A percentile compares a stretch with the other conserved stretches of the same genome.
These are phyloP conservation scores for Ceraclea dissimilis DNA, from an alignment of 2,888 invertebrate species.

Conservation along the genomic window DNA sequence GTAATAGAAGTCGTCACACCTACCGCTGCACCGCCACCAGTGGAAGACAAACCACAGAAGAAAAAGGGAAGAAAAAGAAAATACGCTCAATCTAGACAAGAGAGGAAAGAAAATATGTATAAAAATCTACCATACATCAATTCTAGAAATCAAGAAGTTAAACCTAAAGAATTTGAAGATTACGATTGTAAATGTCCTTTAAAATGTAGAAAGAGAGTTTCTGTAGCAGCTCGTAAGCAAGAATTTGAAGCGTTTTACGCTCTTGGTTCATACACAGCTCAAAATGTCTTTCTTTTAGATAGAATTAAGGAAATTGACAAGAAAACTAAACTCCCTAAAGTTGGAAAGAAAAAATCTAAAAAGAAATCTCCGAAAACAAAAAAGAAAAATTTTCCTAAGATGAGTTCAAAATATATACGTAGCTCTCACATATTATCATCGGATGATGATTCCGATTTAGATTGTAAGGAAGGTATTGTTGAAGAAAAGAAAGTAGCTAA, in stretches of 20 bases:
- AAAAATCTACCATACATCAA: conserved; percentile 6
- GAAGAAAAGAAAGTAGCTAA: background rate
- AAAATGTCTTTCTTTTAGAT: conserved; percentile 12
- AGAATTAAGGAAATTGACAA: conserved; percentile 9
- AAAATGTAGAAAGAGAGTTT: conserved; percentile 6
- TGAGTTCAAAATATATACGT: background rate
- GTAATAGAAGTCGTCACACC: too few relatives aligned
- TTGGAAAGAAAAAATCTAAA: background rate
- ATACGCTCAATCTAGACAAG: conserved; percentile 5
- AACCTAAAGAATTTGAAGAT: conserved; percentile 10
- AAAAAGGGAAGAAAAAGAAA: conserved; percentile 7
- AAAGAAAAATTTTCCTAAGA: conserved; percentile 1
- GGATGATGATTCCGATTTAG: background rate
- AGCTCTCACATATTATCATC: background rate
- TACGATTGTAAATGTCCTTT: conserved; percentile 6
- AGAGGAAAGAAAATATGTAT: conserved; percentile 9
- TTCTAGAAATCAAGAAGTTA: conserved; percentile 5
- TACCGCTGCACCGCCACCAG: background rate
- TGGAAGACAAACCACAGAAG: background rate
- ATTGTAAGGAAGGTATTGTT: background rate
- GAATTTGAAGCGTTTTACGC: conserved; percentile 9
- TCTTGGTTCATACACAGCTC: conserved; percentile 12
- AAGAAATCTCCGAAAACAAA: background rate
- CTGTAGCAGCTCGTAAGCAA: background rate
- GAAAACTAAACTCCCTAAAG: conserved; percentile 1